Evolutionary conservation across 2,797 vertebrate genomes (phyloP).

Genomic region (Nannoperca australis): DNA sequence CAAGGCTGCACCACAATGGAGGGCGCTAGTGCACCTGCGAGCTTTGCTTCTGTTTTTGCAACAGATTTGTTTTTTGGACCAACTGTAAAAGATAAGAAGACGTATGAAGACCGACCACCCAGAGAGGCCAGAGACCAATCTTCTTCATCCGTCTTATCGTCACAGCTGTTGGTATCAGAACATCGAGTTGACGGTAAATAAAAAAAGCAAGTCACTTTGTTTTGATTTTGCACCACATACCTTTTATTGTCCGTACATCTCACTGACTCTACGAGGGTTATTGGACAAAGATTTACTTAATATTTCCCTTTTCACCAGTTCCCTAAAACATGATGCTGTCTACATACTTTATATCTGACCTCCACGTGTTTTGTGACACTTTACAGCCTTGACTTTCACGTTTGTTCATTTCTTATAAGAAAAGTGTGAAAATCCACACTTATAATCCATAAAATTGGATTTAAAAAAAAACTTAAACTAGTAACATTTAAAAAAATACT

Average conservation of each 20-base stretch:
- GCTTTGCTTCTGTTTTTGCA: no score
- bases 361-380: not conserved
- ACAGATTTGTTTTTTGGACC: no score
- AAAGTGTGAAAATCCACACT: not conserved
- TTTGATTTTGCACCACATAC: conserved; percentile 33
- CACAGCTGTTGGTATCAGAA: no score
- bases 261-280: conserved; percentile 5
- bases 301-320: conserved; percentile 41
- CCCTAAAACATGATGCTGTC: not conserved
- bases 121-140: no score
- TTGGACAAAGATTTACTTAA: conserved; percentile 12
- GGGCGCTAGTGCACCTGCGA: no score
- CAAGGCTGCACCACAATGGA: no score
- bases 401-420: not conserved
- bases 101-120: no score
- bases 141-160: no score
- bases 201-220: not conserved
- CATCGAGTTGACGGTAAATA: no score
- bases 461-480: no score
- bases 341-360: not conserved
- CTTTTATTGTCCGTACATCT: conserved; percentile 58
- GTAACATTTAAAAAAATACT: no score
- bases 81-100: no score
- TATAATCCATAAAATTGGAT: conserved; percentile 3
- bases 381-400: not conserved